Conservation (phyloP, 2,113 vertebrate genomes). For the Chiloscyllium plagiosum region DNA sequence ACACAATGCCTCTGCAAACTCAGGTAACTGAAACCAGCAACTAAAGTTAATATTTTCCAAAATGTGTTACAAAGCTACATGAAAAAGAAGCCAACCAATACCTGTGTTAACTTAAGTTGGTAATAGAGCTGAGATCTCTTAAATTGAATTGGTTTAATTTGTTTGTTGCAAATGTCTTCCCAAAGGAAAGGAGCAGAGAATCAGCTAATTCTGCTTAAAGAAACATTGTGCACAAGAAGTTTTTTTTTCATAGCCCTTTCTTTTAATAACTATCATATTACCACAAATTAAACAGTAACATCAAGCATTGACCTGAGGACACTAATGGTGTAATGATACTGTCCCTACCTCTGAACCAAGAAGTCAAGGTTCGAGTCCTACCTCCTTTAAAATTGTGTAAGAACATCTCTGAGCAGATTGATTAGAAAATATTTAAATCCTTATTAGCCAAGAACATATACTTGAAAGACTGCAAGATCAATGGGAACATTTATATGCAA, state of each 20-base stretch:
- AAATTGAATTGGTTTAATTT: background rate
- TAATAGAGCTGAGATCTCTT: background rate
- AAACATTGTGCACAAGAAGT: background rate
- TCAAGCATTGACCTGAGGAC: background rate
- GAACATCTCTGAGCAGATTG: no score
- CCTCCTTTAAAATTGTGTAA: no score
- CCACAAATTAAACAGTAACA: background rate
- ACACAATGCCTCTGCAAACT: slow-evolving; percentile 41
- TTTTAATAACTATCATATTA: background rate
- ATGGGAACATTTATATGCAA: background rate
- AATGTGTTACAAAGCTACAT: background rate
- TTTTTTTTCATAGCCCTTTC: background rate
- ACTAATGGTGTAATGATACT: no score
- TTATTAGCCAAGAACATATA: background rate
- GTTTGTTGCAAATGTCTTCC: background rate
- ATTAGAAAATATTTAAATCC: no score
- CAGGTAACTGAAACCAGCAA: slow-evolving; percentile 52
- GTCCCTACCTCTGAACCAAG: no score
- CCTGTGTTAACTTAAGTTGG: background rate
- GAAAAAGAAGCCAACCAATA: background rate
- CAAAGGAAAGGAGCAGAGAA: background rate
- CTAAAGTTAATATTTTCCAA: background rate
- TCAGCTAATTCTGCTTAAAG: background rate
- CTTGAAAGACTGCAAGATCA: background rate
- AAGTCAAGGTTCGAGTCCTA: no score